Evolutionary conservation across 2,888 invertebrate species (phyloP).

Genomic region (Brachyptera putata): DNA sequence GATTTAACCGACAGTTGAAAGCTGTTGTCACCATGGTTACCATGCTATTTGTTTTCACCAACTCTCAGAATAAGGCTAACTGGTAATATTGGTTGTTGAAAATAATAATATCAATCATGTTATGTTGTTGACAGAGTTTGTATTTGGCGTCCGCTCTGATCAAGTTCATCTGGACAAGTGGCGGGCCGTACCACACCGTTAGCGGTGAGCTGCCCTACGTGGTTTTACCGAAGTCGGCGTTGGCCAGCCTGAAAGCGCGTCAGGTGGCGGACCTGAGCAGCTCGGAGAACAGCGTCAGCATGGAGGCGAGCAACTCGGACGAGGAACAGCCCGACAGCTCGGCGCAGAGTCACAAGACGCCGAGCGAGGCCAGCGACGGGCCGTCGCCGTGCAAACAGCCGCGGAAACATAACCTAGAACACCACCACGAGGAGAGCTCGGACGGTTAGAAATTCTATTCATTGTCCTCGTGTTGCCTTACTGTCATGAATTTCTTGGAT

Average conservation of each 20-base stretch:
- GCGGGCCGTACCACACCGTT: conserved; percentile 38
- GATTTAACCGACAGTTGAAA: too few species aligned
- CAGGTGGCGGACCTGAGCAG: conserved; percentile 48
- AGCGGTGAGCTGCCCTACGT: conserved; percentile 39
- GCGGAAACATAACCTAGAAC: conserved; percentile 25
- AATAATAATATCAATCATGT: too few species aligned
- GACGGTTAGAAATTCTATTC: too few species aligned
- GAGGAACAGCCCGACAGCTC: conserved; percentile 69
- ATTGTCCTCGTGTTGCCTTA: neutral
- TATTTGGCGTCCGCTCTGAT: conserved; percentile 85
- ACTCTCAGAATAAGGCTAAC: too few species aligned
- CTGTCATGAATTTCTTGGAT: too few species aligned
- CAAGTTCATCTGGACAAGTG: conserved; percentile 85
- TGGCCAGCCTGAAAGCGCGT: conserved; percentile 26
- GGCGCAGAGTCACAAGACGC: conserved; percentile 48
- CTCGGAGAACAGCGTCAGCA: conserved; percentile 74
- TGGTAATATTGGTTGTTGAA: neutral
- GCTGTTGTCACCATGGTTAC: neutral
- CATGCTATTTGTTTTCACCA: too few species aligned
- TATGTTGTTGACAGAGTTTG: too few species aligned
- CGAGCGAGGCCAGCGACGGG: conserved; percentile 36
- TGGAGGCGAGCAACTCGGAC: conserved; percentile 75
- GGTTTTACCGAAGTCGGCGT: conserved; percentile 33
- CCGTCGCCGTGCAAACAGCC: conserved; percentile 31
- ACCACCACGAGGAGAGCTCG: conserved; percentile 33